Conservation (phyloP, 2,888 invertebrate species). For the Idaea biselata region DNA sequence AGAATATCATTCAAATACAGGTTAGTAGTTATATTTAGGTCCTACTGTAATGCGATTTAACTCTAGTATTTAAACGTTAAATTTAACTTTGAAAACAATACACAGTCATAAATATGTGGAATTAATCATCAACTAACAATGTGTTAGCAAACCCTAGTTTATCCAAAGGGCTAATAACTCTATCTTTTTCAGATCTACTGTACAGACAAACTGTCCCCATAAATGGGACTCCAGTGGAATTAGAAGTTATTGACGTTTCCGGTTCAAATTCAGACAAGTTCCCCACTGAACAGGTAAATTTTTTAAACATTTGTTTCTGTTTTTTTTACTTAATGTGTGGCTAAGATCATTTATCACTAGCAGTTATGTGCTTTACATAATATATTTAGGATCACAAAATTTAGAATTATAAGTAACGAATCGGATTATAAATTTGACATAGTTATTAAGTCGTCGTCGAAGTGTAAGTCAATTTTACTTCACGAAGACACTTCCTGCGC, state of each 20-base stretch:
- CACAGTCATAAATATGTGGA: too few species aligned
- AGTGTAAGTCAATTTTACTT: background rate
- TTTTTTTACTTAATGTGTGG: background rate
- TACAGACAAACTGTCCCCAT: conserved; percentile 88
- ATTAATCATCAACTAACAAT: too few species aligned
- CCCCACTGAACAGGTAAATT: conserved; percentile 79
- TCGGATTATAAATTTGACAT: background rate
- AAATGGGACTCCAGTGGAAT: conserved; percentile 86
- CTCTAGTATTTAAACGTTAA: too few species aligned
- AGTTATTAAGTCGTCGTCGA: background rate
- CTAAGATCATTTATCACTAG: too few species aligned
- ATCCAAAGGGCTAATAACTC: background rate
- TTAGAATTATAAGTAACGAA: too few species aligned
- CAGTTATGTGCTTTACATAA: too few species aligned
- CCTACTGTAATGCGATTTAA: conserved; percentile 5
- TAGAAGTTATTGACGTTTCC: conserved; percentile 90
- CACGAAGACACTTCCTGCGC: background rate
- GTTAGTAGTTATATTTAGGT: conserved; percentile 59
- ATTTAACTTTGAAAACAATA: too few species aligned
- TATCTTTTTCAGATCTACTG: conserved; percentile 83
- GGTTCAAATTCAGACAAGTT: conserved; percentile 84
- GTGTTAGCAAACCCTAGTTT: background rate
- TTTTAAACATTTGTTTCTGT: conserved; percentile 7
- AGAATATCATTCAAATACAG: conserved; percentile 90
- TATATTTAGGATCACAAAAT: too few species aligned